Conservation (phyloP, 2,888 invertebrate genomes). For the Mesodorylaimus sp. region DNA sequence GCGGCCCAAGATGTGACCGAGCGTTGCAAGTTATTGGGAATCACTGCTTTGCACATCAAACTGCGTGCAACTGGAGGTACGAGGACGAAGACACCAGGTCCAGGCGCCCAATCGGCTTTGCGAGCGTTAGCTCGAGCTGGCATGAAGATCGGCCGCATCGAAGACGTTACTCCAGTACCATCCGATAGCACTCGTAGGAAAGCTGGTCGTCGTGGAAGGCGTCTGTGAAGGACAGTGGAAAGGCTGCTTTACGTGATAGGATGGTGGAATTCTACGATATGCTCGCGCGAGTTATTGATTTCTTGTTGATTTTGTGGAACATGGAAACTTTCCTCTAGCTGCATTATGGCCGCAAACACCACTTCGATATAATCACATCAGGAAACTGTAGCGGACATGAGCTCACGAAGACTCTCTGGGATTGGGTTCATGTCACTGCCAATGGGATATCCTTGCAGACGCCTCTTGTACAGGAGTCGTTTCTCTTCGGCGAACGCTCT, state of each 20-base stretch:
- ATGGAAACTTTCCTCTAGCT: too few relatives aligned
- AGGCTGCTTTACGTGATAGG: too few relatives aligned
- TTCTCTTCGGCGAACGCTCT: conserved; percentile 60
- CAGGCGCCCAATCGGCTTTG: conserved; percentile 86
- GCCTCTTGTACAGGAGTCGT: conserved; percentile 38
- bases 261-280: too few relatives aligned
- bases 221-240: too few relatives aligned
- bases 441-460: conserved; percentile 1
- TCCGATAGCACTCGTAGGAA: conserved; percentile 97
- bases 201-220: conserved; percentile 97
- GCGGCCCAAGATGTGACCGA: conserved; percentile 99
- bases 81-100: conserved; percentile 41
- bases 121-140: conserved; percentile 92
- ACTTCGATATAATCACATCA: too few relatives aligned
- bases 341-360: too few relatives aligned
- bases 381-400: too few relatives aligned
- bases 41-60: conserved; percentile 94
- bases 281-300: too few relatives aligned
- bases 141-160: conserved; percentile 97
- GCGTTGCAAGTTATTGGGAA: conserved; percentile 77
- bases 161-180: conserved; percentile 96
- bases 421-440: neutral
- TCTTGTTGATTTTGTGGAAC: too few relatives aligned
- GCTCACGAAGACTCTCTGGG: too few relatives aligned
- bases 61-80: conserved; percentile 85